A percentile compares a stretch with the other conserved stretches of the same genome.
Evolutionary conservation across 1,140 invertebrate genomes (phyloP).

Genomic region (Coenobita brevimanus): DNA sequence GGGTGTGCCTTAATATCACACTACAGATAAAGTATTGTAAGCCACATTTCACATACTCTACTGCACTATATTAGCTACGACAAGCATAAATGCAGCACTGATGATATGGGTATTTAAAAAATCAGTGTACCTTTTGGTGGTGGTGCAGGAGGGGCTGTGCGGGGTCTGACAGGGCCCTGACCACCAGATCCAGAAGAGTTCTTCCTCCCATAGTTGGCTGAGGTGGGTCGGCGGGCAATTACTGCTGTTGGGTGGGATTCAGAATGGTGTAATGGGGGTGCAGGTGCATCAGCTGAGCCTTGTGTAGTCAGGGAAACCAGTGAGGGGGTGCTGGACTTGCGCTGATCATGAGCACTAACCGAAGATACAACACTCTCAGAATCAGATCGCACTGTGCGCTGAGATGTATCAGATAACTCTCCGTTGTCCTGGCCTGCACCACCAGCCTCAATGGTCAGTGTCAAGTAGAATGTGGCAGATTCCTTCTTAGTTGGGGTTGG

Average conservation of each 20-base stretch:
- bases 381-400: slow-evolving; percentile 51
- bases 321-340: slow-evolving; percentile 49
- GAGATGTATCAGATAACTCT: slow-evolving; percentile 51
- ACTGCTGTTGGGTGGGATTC: too few relatives aligned
- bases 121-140: slow-evolving; percentile 57
- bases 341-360: slow-evolving; percentile 19
- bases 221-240: slow-evolving; percentile 12
- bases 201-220: slow-evolving; percentile 31
- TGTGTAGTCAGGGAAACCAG: slow-evolving; percentile 36
- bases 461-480: slow-evolving; percentile 68
- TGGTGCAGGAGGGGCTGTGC: slow-evolving; percentile 54
- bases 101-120: background rate
- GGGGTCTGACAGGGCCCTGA: slow-evolving; percentile 37
- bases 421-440: slow-evolving; percentile 49
- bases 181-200: slow-evolving; percentile 9
- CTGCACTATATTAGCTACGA: too few relatives aligned
- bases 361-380: slow-evolving; percentile 43
- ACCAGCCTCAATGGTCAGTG: slow-evolving; percentile 66
- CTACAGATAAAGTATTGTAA: too few relatives aligned
- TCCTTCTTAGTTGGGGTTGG: slow-evolving; percentile 55
- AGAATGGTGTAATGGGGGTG: background rate
- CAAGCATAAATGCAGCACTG: too few relatives aligned
- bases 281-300: slow-evolving; percentile 19
- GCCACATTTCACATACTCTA: too few relatives aligned
- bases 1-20: too few relatives aligned